phyloP scores from a whole-genome alignment of 2,888 invertebrate species.

The Drosophila tripunctata region DNA sequence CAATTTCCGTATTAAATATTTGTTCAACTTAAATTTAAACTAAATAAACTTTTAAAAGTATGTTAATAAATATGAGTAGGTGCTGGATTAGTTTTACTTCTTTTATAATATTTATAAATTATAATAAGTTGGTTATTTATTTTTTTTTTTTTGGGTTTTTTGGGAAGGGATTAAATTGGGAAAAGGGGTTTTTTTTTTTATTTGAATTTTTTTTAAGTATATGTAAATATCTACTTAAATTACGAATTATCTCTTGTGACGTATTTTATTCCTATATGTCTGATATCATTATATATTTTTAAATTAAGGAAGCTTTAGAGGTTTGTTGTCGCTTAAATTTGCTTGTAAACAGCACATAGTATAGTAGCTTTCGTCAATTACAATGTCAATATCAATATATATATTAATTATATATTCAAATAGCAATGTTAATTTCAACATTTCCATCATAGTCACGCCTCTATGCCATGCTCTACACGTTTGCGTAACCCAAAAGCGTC shows the following conservation, averaged over 20 bases:
- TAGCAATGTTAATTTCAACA: constrained; percentile 62
- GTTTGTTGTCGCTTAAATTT: no score
- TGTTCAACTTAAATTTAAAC: background rate
- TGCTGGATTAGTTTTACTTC: background rate
- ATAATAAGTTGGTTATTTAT: background rate
- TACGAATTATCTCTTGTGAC: no score
- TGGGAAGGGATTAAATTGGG: no score
- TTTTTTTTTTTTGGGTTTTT: background rate
- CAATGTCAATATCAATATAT: constrained; percentile 31
- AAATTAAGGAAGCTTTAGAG: background rate
- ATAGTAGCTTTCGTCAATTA: constrained; percentile 6
- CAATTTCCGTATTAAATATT: no score
- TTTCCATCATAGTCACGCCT: constrained; percentile 59
- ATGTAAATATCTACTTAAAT: no score
- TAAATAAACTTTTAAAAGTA: background rate
- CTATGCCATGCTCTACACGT: constrained; percentile 37
- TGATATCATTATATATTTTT: background rate
- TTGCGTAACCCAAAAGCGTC: constrained; percentile 18
- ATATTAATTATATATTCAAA: constrained; percentile 43
- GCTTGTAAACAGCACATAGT: constrained; percentile 28
- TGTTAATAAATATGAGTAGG: background rate
- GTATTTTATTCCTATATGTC: no score
- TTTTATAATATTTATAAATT: background rate
- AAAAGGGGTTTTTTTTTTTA: no score
- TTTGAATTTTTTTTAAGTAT: no score